Conservation (phyloP, 2,113 vertebrate genomes). For the Origma solitaria region DNA sequence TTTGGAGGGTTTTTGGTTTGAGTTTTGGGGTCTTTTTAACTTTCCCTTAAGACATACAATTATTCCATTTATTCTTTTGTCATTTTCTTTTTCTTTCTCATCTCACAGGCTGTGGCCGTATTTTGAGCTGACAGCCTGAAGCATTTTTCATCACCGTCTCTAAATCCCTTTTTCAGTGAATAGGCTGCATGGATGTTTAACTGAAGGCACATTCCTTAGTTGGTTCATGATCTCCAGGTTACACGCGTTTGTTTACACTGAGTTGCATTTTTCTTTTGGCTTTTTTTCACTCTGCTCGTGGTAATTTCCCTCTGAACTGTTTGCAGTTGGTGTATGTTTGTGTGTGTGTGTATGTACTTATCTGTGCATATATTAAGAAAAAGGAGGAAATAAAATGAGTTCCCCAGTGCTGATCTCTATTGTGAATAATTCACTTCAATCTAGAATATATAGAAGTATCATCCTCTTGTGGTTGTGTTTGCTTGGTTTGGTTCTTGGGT, state of each 20-base stretch:
- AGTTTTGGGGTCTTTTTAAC: not conserved
- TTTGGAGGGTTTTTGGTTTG: not conserved
- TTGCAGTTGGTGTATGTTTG: not conserved
- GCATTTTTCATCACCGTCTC: not conserved
- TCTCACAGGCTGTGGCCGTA: conserved; percentile 58
- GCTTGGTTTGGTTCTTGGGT: not conserved
- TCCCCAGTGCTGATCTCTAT: not conserved
- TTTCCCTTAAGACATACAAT: conserved; percentile 2
- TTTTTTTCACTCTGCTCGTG: conserved; percentile 49
- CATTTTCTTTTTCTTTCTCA: conserved; percentile 1
- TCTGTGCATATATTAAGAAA: not conserved
- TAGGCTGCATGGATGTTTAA: conserved; percentile 61
- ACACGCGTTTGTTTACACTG: conserved; percentile 61
- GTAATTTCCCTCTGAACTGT: conserved; percentile 38
- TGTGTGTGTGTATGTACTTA: not conserved
- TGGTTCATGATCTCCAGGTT: conserved; percentile 61
- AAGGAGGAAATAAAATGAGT: not conserved
- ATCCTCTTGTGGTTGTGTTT: not conserved
- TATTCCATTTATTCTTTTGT: conserved; percentile 18
- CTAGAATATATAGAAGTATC: not conserved
- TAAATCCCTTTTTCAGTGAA: conserved; percentile 60
- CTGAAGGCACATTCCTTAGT: conserved; percentile 47
- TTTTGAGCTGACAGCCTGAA: conserved; percentile 49
- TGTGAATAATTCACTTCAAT: not conserved
- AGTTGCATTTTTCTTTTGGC: conserved; percentile 62